Percentiles rank a stretch among this genome's conserved stretches.
phyloP scores from a whole-genome alignment of 2,888 invertebrate species.

The Himalopsyche japonica region DNA sequence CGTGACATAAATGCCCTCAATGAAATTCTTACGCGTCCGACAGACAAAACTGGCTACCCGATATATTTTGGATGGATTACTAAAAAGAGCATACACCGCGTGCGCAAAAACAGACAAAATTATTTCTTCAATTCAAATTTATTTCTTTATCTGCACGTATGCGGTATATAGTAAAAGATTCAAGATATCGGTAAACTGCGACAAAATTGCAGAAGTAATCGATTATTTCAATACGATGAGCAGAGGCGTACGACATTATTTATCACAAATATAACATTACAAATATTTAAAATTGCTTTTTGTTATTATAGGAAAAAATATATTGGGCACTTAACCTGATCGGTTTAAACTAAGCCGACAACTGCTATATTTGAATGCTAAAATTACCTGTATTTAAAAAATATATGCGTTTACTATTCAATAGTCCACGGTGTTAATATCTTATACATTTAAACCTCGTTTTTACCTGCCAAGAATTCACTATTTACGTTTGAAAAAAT shows the following conservation, averaged over 20 bases:
- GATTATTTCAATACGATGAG: neutral
- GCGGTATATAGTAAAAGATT: constrained; percentile 7
- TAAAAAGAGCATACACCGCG: neutral
- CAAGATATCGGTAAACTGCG: constrained; percentile 14
- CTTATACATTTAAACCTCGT: too few species aligned
- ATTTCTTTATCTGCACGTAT: constrained; percentile 30
- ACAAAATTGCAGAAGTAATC: neutral
- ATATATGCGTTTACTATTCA: too few species aligned
- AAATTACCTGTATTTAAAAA: too few species aligned
- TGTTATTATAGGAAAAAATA: too few species aligned
- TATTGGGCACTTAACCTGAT: too few species aligned
- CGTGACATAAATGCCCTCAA: constrained; percentile 24
- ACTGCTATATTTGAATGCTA: too few species aligned
- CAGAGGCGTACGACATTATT: neutral
- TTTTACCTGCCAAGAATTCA: too few species aligned
- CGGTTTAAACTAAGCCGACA: too few species aligned
- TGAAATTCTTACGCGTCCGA: constrained; percentile 24
- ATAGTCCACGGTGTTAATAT: too few species aligned
- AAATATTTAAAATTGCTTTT: too few species aligned
- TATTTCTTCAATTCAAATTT: constrained; percentile 30
- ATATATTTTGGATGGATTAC: constrained; percentile 6
- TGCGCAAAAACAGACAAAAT: constrained; percentile 32
- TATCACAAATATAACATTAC: too few species aligned
- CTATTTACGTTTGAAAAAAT: too few species aligned
- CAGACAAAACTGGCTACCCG: constrained; percentile 7